Conservation (phyloP, 2,113 vertebrate genomes). For the Heteronetta atricapilla region DNA sequence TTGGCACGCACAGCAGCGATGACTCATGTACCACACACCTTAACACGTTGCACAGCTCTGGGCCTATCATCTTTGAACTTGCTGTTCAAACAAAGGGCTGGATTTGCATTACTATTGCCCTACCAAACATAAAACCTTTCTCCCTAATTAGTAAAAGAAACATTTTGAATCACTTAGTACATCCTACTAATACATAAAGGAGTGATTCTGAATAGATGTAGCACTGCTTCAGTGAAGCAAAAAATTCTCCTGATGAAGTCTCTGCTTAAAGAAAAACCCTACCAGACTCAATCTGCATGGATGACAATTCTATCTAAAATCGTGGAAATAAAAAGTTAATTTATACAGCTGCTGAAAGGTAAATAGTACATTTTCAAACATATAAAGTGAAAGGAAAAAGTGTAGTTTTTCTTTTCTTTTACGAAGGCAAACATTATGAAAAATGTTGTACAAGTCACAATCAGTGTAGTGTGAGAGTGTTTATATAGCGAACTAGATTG, state of each 20-base stretch:
- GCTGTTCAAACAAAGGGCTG: background rate
- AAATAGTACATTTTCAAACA: background rate
- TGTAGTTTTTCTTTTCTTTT: no score
- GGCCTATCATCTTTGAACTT: background rate
- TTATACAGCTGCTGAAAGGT: background rate
- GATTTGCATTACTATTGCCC: background rate
- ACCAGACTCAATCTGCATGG: background rate
- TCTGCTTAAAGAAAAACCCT: background rate
- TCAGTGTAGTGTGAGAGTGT: background rate
- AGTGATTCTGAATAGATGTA: background rate
- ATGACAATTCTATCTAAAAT: background rate
- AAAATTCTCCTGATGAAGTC: background rate
- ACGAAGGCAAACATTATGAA: background rate
- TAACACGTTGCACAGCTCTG: background rate
- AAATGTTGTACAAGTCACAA: background rate
- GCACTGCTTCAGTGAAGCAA: background rate
- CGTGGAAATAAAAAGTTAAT: background rate
- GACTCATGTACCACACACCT: background rate
- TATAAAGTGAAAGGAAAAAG: background rate
- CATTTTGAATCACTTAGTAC: background rate
- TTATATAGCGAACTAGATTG: background rate
- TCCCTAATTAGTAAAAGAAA: background rate
- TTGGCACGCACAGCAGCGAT: background rate
- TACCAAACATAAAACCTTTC: background rate
- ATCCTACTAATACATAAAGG: background rate